These are phyloP conservation scores for Hydropsyche tenuis DNA, from an alignment of 1,140 invertebrate genomes.

Conservation along the genomic window DNA sequence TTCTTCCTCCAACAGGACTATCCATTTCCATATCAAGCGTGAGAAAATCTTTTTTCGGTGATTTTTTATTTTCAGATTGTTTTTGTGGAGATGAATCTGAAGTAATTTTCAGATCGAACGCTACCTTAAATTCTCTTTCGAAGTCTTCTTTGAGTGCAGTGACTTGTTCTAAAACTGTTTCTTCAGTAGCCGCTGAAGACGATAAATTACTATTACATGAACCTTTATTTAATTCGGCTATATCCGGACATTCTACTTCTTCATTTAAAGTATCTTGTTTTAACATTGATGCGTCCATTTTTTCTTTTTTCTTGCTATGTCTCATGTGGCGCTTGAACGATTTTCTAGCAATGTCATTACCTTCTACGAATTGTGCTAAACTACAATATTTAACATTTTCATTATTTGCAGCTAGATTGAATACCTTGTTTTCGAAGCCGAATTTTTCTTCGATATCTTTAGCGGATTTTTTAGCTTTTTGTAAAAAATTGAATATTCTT, in stretches of 20 bases:
- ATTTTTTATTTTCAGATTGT: conserved; percentile 44
- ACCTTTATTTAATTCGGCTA: conserved; percentile 40
- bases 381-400: conserved; percentile 72
- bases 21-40: conserved; percentile 42
- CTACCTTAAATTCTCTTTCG: conserved; percentile 29
- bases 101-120: conserved; percentile 41
- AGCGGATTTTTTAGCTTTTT: conserved; percentile 57
- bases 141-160: conserved; percentile 27
- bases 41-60: conserved; percentile 35
- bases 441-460: conserved; percentile 66
- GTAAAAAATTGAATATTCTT: conserved; percentile 60
- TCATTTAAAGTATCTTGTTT: conserved; percentile 39
- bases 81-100: conserved; percentile 50
- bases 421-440: conserved; percentile 72
- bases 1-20: conserved; percentile 47
- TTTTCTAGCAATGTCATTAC: conserved; percentile 77
- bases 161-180: conserved; percentile 43
- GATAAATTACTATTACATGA: conserved; percentile 46
- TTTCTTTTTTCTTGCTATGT: conserved; percentile 56
- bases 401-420: conserved; percentile 65
- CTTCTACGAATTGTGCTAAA: conserved; percentile 78
- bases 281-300: conserved; percentile 27
- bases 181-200: conserved; percentile 37
- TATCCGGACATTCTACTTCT: conserved; percentile 40
- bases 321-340: conserved; percentile 70